These are phyloP conservation scores for Drosophila neocordata DNA, from an alignment of 1,140 invertebrate species.

Conservation along the genomic window DNA sequence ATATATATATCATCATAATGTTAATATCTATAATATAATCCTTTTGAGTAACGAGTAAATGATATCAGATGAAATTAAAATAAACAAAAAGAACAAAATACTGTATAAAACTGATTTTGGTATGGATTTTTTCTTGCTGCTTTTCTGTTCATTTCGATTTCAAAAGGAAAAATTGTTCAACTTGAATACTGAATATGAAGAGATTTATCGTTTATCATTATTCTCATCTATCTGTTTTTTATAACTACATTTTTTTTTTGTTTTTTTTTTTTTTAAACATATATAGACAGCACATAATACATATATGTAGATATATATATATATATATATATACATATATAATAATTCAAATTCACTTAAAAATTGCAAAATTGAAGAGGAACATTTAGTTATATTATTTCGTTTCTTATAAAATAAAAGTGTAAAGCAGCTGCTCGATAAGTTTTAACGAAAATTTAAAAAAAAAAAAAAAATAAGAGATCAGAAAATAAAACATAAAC, in stretches of 20 bases:
- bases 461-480: too few relatives aligned
- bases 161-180: background rate
- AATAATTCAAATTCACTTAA: conserved; percentile 14
- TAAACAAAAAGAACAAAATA: conserved; percentile 1
- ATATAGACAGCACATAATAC: conserved; percentile 16
- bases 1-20: too few relatives aligned
- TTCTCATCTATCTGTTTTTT: background rate
- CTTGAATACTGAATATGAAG: background rate
- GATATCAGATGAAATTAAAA: background rate
- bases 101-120: background rate
- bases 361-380: conserved; percentile 31
- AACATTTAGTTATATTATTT: background rate
- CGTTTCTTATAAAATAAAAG: conserved; percentile 14
- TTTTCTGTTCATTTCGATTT: background rate
- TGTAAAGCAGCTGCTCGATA: background rate
- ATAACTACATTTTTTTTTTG: too few relatives aligned
- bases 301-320: conserved; percentile 17
- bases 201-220: background rate
- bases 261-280: background rate
- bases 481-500: background rate
- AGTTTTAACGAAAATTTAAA: background rate
- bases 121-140: background rate
- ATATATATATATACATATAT: conserved; percentile 24
- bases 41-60: conserved; percentile 1
- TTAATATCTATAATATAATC: too few relatives aligned